These are phyloP conservation scores for Monomorium pharaonis DNA, from an alignment of 1,140 invertebrate species.

Conservation along the genomic window DNA sequence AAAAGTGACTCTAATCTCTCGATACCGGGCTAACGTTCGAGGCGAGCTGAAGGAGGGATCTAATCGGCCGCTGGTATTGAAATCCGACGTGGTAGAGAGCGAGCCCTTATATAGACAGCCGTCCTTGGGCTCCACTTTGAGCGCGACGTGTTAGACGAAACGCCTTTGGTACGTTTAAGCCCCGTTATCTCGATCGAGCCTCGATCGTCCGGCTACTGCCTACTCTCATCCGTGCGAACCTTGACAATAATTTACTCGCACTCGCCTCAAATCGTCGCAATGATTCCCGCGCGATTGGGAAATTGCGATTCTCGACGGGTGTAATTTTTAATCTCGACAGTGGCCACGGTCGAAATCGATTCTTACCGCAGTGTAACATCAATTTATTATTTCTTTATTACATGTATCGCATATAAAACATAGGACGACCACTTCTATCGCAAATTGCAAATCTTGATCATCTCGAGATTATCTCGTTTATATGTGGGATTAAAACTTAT, in stretches of 20 bases:
- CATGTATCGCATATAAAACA: neutral
- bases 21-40: neutral
- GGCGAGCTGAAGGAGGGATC: conserved; percentile 35
- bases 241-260: conserved; percentile 73
- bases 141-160: conserved; percentile 56
- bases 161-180: conserved; percentile 67
- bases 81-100: neutral
- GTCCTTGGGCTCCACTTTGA: conserved; percentile 65
- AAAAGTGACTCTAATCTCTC: conserved; percentile 55
- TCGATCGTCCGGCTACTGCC: conserved; percentile 61
- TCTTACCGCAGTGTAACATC: neutral
- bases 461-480: neutral
- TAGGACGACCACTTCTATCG: neutral
- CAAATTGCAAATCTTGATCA: conserved; percentile 1
- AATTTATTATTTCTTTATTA: conserved; percentile 9
- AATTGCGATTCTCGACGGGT: neutral
- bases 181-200: conserved; percentile 72
- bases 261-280: conserved; percentile 30
- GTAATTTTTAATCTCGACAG: neutral
- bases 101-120: conserved; percentile 49
- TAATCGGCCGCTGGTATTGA: conserved; percentile 44
- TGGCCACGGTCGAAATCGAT: neutral
- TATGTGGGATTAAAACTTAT: neutral
- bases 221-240: conserved; percentile 60
- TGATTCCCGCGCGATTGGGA: neutral